A percentile compares a stretch with the other conserved stretches of the same genome.
Conservation (phyloP, 2,888 invertebrate species). For the Ceriagrion tenellum region DNA sequence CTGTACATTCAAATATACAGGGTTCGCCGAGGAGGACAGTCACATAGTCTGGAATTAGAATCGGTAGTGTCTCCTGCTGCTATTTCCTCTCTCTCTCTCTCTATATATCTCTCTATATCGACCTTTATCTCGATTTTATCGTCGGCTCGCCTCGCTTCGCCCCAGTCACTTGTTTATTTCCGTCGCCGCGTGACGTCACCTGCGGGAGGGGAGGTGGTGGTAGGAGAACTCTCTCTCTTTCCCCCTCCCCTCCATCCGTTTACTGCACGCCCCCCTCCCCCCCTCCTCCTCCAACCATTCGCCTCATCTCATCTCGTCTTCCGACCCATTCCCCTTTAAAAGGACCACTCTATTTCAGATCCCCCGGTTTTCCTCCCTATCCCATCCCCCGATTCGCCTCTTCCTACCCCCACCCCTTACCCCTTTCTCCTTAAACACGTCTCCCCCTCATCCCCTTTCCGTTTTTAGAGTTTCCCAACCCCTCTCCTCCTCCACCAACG, state of each 20-base stretch:
- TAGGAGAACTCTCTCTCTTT: neutral
- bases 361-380: neutral
- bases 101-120: neutral
- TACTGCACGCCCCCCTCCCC: no score
- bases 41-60: neutral
- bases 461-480: no score
- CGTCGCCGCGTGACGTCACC: conserved; percentile 12
- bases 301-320: neutral
- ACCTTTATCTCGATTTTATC: neutral
- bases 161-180: conserved; percentile 24
- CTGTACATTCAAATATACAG: no score
- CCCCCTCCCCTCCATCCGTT: neutral
- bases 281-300: neutral
- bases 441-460: no score
- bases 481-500: no score
- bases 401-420: neutral
- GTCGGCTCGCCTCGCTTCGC: neutral
- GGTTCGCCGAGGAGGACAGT: neutral
- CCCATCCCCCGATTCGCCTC: neutral
- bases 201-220: neutral
- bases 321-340: neutral
- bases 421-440: neutral
- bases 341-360: conserved; percentile 5
- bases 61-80: neutral
- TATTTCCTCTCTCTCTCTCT: neutral